These are phyloP conservation scores for Platalea minor DNA, from an alignment of 2,797 vertebrate genomes.

Conservation along the genomic window DNA sequence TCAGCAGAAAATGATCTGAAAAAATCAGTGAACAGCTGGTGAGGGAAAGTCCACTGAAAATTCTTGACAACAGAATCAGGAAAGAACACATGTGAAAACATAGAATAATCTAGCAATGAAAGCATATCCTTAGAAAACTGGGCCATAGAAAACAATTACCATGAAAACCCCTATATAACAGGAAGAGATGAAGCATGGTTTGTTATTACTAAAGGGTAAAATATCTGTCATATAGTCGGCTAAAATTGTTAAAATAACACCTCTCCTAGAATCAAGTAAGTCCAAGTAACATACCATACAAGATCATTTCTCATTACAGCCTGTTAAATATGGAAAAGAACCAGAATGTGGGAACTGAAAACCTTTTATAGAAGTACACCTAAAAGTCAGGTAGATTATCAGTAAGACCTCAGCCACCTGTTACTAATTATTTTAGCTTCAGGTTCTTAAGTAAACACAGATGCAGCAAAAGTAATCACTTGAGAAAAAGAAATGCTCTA, in stretches of 20 bases:
- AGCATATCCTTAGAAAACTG: neutral
- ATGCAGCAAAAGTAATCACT: slow-evolving; percentile 65
- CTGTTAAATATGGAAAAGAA: slow-evolving; percentile 44
- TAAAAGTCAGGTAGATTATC: slow-evolving; percentile 69
- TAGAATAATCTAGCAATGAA: neutral
- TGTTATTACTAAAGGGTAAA: neutral
- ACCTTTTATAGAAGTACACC: slow-evolving; percentile 36
- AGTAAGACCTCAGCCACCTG: slow-evolving; percentile 68
- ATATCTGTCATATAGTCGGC: neutral
- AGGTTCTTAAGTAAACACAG: slow-evolving; percentile 76
- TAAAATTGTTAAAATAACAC: slow-evolving; percentile 20
- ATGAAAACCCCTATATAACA: neutral
- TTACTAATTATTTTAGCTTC: slow-evolving; percentile 73
- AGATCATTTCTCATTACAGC: slow-evolving; percentile 18
- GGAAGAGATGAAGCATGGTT: neutral
- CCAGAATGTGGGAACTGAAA: neutral
- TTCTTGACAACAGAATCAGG: neutral
- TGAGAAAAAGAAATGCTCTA: slow-evolving; percentile 26
- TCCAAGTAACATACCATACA: neutral
- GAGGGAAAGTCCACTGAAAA: neutral
- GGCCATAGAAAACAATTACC: neutral
- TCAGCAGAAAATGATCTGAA: slow-evolving; percentile 19
- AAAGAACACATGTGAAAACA: neutral
- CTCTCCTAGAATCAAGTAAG: neutral
- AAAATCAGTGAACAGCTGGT: neutral